Evolutionary conservation across 2,888 invertebrate genomes (phyloP).

Genomic region (Trichacis sp.): DNA sequence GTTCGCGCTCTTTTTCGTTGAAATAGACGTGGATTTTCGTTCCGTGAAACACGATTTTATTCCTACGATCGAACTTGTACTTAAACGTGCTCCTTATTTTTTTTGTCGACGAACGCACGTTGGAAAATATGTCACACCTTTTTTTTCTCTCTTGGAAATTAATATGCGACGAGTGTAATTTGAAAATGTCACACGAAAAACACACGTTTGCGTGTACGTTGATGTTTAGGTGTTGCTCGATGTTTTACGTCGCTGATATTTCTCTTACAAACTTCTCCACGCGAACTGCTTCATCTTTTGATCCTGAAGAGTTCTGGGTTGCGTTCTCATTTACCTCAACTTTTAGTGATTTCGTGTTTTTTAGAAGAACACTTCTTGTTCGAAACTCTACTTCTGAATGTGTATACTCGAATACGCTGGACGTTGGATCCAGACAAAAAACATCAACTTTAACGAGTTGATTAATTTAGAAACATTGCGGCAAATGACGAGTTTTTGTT

Average conservation of each 20-base stretch:
- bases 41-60: too few species aligned
- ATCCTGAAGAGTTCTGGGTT: conserved; percentile 1
- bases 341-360: conserved; percentile 3
- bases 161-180: conserved; percentile 1
- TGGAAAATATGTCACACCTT: too few species aligned
- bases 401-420: background rate
- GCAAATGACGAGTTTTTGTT: too few species aligned
- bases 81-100: conserved; percentile 26
- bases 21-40: too few species aligned
- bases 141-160: conserved; percentile 13
- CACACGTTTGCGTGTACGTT: conserved; percentile 37
- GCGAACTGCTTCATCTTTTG: conserved; percentile 27
- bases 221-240: conserved; percentile 44
- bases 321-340: conserved; percentile 1
- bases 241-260: conserved; percentile 39
- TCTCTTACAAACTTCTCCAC: conserved; percentile 19
- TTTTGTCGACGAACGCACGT: conserved; percentile 19
- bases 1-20: too few species aligned
- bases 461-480: background rate
- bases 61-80: too few species aligned
- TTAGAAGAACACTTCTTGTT: background rate
- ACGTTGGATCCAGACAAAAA: background rate
- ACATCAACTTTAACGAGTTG: background rate
- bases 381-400: background rate
- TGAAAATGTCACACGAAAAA: conserved; percentile 18